phyloP scores from a whole-genome alignment of 2,113 vertebrate genomes.

The Neolamprologus variostigma region DNA sequence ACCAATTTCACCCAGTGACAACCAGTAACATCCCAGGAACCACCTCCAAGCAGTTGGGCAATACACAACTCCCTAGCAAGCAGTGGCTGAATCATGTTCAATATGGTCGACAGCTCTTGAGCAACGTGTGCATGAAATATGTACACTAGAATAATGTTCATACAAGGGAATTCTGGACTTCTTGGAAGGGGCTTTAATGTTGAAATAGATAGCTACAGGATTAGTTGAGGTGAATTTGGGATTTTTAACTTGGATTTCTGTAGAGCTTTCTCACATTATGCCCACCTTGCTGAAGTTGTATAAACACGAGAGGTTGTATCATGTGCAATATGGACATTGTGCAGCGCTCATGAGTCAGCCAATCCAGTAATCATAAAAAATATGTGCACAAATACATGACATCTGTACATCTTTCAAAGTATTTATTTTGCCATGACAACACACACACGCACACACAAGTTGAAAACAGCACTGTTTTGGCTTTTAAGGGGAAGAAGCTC shows the following conservation, averaged over 20 bases:
- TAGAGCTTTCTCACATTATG: neutral
- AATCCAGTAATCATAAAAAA: neutral
- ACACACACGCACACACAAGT: neutral
- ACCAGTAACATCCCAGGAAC: neutral
- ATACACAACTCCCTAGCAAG: neutral
- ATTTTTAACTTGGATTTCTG: neutral
- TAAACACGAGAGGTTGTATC: neutral
- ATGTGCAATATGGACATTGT: neutral
- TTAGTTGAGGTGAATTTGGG: neutral
- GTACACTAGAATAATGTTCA: neutral
- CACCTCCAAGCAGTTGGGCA: neutral
- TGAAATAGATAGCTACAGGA: neutral
- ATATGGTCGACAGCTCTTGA: neutral
- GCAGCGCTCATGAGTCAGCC: neutral
- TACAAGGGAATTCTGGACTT: neutral
- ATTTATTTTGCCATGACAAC: neutral
- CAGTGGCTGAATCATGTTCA: neutral
- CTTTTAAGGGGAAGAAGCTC: neutral
- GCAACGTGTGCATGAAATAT: neutral
- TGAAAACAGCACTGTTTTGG: neutral
- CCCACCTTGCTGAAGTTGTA: neutral
- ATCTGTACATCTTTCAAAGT: neutral
- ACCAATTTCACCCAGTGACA: neutral
- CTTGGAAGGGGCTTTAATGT: neutral
- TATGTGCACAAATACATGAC: neutral